phyloP scores from a whole-genome alignment of 2,888 invertebrate species.

The Polyommatus icarus region DNA sequence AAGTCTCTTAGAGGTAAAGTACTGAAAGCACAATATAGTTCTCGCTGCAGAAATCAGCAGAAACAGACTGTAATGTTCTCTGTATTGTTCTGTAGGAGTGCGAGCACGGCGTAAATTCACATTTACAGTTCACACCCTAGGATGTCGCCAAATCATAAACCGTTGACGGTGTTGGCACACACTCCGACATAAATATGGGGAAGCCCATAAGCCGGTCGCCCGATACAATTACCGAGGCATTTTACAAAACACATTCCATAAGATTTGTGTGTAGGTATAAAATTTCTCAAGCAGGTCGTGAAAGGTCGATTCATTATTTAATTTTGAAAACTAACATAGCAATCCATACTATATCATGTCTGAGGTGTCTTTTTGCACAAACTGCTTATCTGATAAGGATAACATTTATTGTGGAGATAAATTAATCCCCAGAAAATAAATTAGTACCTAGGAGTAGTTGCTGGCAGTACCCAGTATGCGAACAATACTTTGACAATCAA shows the following conservation, averaged over 20 bases:
- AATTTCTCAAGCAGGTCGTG: background rate
- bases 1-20: background rate
- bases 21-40: background rate
- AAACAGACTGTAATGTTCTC: background rate
- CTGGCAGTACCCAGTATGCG: background rate
- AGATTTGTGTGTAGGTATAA: background rate
- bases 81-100: background rate
- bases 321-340: background rate
- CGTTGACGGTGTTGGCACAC: constrained; percentile 43
- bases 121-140: constrained; percentile 59
- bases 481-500: background rate
- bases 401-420: background rate
- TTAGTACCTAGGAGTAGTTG: background rate
- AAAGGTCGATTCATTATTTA: background rate
- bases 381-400: background rate
- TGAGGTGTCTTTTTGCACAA: background rate
- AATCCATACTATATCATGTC: background rate
- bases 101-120: constrained; percentile 48
- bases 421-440: too few species aligned
- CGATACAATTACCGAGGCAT: constrained; percentile 13
- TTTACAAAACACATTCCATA: constrained; percentile 7
- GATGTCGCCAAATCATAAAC: constrained; percentile 64
- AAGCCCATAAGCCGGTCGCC: constrained; percentile 21
- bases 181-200: background rate
- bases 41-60: background rate